Conservation (phyloP, 2,797 vertebrate species). For the Poecile montanus region DNA sequence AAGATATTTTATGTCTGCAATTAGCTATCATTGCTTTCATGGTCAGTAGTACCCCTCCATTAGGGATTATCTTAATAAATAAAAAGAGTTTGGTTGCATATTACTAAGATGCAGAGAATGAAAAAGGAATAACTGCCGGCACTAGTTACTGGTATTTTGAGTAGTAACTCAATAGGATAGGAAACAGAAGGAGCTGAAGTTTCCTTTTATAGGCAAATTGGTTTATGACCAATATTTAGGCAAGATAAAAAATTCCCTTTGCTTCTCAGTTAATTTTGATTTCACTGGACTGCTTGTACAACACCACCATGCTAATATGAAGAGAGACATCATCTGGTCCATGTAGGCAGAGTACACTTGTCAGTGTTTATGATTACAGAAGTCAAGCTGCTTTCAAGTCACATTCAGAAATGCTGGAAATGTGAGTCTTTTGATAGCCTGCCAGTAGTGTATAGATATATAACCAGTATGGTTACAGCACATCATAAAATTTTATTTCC, state of each 20-base stretch:
- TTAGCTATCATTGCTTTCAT: neutral
- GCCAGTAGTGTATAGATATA: constrained; percentile 54
- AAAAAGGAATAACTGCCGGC: neutral
- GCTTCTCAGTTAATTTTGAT: neutral
- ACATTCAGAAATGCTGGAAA: constrained; percentile 26
- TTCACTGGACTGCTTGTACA: neutral
- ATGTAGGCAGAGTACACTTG: neutral
- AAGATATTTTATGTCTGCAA: neutral
- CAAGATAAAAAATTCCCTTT: neutral
- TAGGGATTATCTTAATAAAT: neutral
- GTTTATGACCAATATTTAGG: neutral
- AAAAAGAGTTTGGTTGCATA: neutral
- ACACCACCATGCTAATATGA: neutral
- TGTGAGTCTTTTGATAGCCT: constrained; percentile 52
- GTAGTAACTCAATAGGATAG: neutral
- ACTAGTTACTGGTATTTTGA: neutral
- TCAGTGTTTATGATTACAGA: constrained; percentile 51
- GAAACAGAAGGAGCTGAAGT: neutral
- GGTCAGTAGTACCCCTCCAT: neutral
- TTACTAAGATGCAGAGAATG: neutral
- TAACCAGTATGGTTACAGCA: constrained; percentile 35
- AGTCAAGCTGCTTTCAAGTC: constrained; percentile 65
- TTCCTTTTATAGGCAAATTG: neutral
- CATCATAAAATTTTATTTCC: constrained; percentile 71
- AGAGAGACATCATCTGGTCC: constrained; percentile 1